Base-by-base conservation (phyloP, 2,113 vertebrate genomes). In the Verasper variegatus region DNA sequence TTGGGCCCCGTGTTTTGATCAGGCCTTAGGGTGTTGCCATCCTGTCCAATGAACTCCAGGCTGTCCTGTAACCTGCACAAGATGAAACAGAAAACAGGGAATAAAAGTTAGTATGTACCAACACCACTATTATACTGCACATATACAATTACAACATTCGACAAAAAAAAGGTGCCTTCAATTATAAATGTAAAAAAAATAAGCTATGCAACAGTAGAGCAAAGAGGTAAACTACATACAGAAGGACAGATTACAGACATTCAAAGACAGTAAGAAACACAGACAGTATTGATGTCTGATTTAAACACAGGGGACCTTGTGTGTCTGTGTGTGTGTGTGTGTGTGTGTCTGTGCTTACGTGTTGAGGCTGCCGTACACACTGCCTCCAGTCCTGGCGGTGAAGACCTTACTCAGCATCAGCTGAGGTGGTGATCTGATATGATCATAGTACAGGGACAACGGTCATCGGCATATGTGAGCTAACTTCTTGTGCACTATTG, bases 371-470 rank as follows among this genome's bases (percentile, higher is more conserved):
- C 98, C 98, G 2, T 96, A 99, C 71, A 97, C 97, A 73, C 97
- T 99, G 89, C 98, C 95, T 49, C 97, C 98, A 15, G 97, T 99
- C 62, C 97, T 94, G 74, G 97, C 98, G 20, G 98, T 99, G 92
- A 99, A 99, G 79, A 99, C 97, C 92, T 99, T 99, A 94, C 98
- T 99, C 70, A 99, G 96, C 97, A 99, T 98, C 27, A 99, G 95
- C 93, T 99, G 98, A 77, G 97, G 96, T 61, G 98, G 98, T 1
- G 97, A 98, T 82, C 98, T 99, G 91, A 87, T 80, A 76, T 21
- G 69, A 37, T 65, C 80, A 84, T 37, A 89, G 56, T 52, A 69
- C 35, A 78, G 57, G 81, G 66, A 83, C 78, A 87, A 78, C 76
- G 76, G 52, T 80, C 72, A 81, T 83, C 37, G 56, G 49, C 26